A percentile compares a stretch with the other conserved stretches of the same genome.
These are phyloP conservation scores for Gymnoscopelus braueri DNA, from an alignment of 2,797 vertebrate genomes.

Conservation along the genomic window DNA sequence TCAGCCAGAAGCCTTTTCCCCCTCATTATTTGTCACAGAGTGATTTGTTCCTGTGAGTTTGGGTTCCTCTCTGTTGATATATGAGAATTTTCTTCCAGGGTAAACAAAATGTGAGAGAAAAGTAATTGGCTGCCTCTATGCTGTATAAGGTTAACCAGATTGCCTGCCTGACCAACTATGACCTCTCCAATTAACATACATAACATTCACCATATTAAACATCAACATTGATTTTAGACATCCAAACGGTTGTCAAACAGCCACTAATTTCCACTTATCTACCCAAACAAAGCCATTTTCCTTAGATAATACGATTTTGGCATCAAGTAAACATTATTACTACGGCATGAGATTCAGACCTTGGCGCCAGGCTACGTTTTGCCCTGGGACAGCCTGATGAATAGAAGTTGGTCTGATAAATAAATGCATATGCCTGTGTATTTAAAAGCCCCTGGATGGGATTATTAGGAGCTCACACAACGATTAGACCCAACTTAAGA, in stretches of 20 bases:
- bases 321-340: constrained; percentile 51
- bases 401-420: constrained; percentile 58
- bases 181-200: constrained; percentile 20
- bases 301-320: constrained; percentile 49
- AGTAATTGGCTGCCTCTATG: constrained; percentile 66
- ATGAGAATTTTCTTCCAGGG: constrained; percentile 51
- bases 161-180: constrained; percentile 37
- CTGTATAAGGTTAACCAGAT: constrained; percentile 52
- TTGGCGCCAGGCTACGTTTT: constrained; percentile 22
- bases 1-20: constrained; percentile 54
- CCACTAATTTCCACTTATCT: constrained; percentile 54
- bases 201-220: constrained; percentile 32
- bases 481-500: constrained; percentile 75
- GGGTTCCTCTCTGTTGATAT: constrained; percentile 51
- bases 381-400: constrained; percentile 55
- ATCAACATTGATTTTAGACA: constrained; percentile 31
- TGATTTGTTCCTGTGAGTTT: constrained; percentile 60
- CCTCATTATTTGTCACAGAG: constrained; percentile 61
- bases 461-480: constrained; percentile 76
- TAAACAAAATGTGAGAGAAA: constrained; percentile 57
- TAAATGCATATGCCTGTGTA: constrained; percentile 59
- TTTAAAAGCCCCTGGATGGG: constrained; percentile 60
- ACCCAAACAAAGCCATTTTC: constrained; percentile 60
- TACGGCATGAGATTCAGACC: constrained; percentile 25
- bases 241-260: constrained; percentile 19